phyloP scores from a whole-genome alignment of 2,888 invertebrate species.

The Lydus trimaculatus region DNA sequence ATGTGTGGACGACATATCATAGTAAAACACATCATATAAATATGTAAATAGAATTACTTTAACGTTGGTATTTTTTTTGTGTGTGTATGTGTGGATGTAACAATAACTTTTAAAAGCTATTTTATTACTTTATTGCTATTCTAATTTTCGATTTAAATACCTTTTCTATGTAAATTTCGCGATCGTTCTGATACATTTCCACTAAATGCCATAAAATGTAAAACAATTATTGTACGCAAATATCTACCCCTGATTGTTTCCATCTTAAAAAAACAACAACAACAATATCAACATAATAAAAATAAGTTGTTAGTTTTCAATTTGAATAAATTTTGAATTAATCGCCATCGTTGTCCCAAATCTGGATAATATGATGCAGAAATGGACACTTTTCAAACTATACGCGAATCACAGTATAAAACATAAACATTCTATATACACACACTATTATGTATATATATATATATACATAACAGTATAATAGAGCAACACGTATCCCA shows the following conservation, averaged over 20 bases:
- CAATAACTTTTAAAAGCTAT: slow-evolving; percentile 57
- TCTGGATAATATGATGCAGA: slow-evolving; percentile 2
- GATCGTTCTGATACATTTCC: slow-evolving; percentile 53
- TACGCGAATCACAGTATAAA: slow-evolving; percentile 7
- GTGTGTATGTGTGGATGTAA: slow-evolving; percentile 50
- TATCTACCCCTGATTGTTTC: background rate
- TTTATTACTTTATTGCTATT: slow-evolving; percentile 60
- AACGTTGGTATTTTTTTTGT: too few species aligned
- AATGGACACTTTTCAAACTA: slow-evolving; percentile 19
- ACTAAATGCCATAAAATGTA: slow-evolving; percentile 55
- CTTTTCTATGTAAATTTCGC: slow-evolving; percentile 59
- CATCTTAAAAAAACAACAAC: background rate
- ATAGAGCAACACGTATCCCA: slow-evolving; percentile 31
- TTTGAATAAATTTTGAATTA: too few species aligned
- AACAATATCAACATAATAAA: too few species aligned
- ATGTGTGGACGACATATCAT: slow-evolving; percentile 55
- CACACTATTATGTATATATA: background rate
- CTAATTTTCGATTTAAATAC: slow-evolving; percentile 59
- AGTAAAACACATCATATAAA: slow-evolving; percentile 54
- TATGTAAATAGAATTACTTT: slow-evolving; percentile 55
- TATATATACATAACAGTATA: slow-evolving; percentile 6
- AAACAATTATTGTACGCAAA: slow-evolving; percentile 48
- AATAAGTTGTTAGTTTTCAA: too few species aligned
- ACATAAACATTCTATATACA: background rate
- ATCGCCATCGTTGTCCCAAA: background rate